Evolutionary conservation across 2,797 vertebrate genomes (phyloP).

Genomic region (Catostomus latipinnis): DNA sequence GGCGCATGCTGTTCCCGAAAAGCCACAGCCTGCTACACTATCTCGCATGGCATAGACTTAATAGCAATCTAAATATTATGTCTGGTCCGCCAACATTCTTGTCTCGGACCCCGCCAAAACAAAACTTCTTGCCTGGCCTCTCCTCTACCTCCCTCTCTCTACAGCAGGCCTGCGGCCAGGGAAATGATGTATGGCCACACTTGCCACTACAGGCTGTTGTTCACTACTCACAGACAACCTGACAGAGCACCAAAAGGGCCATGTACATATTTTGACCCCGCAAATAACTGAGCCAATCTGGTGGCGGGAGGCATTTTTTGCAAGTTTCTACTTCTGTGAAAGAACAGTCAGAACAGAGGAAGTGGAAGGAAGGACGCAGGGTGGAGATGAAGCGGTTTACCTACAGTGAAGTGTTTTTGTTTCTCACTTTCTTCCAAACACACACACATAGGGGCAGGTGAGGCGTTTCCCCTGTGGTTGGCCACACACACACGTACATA

Average conservation of each 20-base stretch:
- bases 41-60: slow-evolving; percentile 68
- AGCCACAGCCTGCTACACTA: slow-evolving; percentile 66
- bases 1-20: slow-evolving; percentile 61
- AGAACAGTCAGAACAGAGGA: slow-evolving; percentile 33
- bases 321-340: slow-evolving; percentile 36
- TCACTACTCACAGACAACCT: slow-evolving; percentile 33
- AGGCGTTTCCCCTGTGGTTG: slow-evolving; percentile 59
- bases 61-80: slow-evolving; percentile 86
- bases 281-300: slow-evolving; percentile 23
- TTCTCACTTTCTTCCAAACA: slow-evolving; percentile 54
- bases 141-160: slow-evolving; percentile 4
- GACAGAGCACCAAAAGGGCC: slow-evolving; percentile 34
- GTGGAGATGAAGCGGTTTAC: slow-evolving; percentile 59
- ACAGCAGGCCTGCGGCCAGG: slow-evolving; percentile 65
- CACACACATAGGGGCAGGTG: slow-evolving; percentile 51
- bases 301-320: not conserved
- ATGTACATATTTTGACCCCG: slow-evolving; percentile 42
- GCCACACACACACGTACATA: slow-evolving; percentile 55
- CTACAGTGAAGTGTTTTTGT: slow-evolving; percentile 63
- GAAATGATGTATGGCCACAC: slow-evolving; percentile 54
- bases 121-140: slow-evolving; percentile 76
- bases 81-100: slow-evolving; percentile 84
- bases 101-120: slow-evolving; percentile 79
- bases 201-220: slow-evolving; percentile 46
- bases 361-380: slow-evolving; percentile 47